Conservation (phyloP, 2,113 vertebrate species). For the Mastomys natalensis region DNA sequence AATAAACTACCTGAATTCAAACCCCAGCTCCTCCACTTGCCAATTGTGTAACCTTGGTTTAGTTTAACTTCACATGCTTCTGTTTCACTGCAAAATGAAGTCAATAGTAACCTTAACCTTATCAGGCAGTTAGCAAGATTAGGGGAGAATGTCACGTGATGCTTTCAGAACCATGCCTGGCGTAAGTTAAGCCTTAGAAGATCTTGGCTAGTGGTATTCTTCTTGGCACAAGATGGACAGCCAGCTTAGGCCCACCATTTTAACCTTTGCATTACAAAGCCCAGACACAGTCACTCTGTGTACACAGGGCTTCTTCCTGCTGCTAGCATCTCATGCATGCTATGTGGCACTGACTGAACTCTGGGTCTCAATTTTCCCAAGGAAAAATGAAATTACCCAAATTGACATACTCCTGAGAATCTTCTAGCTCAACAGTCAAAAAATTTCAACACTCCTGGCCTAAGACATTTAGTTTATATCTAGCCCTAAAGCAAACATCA, state of each 20-base stretch:
- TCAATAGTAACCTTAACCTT: not conserved
- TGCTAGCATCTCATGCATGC: not conserved
- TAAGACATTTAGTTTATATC: not conserved
- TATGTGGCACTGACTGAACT: not conserved
- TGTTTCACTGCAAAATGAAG: not conserved
- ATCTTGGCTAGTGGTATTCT: not conserved
- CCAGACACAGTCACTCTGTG: not conserved
- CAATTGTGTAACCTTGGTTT: not conserved
- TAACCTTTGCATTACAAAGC: slow-evolving; percentile 58
- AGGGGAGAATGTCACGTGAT: not conserved
- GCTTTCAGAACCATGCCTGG: not conserved
- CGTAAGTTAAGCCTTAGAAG: not conserved
- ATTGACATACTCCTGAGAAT: not conserved
- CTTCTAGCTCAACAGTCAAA: not conserved
- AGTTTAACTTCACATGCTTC: not conserved
- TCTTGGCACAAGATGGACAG: not conserved
- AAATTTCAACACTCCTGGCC: not conserved
- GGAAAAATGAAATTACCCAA: not conserved
- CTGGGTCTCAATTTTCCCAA: slow-evolving; percentile 10
- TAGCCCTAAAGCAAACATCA: not conserved
- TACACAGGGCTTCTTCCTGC: not conserved
- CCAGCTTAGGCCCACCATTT: slow-evolving; percentile 31
- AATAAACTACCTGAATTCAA: not conserved
- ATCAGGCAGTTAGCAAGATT: not conserved
- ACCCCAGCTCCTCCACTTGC: not conserved